Evolutionary conservation across 30 jellyfish, hydroid and myxozoan species (phyloP), one percentile per base, ranked within the genome.

Genomic region (Hydractinia echinata): DNA sequence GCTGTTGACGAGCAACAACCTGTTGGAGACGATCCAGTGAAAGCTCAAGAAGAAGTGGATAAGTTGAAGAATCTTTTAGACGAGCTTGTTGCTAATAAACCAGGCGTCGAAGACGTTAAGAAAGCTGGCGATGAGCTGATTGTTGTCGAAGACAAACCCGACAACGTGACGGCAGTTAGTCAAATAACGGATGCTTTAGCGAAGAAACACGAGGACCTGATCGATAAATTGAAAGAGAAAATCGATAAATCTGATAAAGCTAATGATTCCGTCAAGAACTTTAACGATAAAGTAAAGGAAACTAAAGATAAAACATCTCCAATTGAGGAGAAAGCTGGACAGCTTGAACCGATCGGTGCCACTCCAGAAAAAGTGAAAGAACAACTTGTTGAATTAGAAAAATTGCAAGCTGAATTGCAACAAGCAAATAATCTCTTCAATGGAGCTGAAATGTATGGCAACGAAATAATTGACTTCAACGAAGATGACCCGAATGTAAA

Each of bases 331-430:
- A 84, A 76, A 61, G 66, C 86, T 6, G 74, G 72, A n/a, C 80
- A 85, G 56, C 94, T 83, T 53, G 96, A 93, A 67, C 84, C 99
- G 4, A 92, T 85, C 56, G 99, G 97, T 16, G 95, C 96, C 8
- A 95, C 95, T 55, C 95, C 99, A 9, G 81, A 87, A 70, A 83
- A 79, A 21, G 90, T 93, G 68, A 88, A 93, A 93, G 96, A 93
- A 58, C 99, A 93, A 77, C 83, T 93, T 19, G 68, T 80, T 8
- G 96, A 88, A 58, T 91, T 84, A 10, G 99, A 93, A 54, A 96
- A 87, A 55, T 77, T 94, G 84, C 96, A 83, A 70, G 83, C 72
- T 8, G 91, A 82, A 54, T 94, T 87, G 44, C 96, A 93, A 76
- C 83, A 80, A 53, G 82, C 89, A 55, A 60, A 73, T 11, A 83